Conservation (phyloP, 2,888 invertebrate genomes). For the Strigamia transsilvanica region DNA sequence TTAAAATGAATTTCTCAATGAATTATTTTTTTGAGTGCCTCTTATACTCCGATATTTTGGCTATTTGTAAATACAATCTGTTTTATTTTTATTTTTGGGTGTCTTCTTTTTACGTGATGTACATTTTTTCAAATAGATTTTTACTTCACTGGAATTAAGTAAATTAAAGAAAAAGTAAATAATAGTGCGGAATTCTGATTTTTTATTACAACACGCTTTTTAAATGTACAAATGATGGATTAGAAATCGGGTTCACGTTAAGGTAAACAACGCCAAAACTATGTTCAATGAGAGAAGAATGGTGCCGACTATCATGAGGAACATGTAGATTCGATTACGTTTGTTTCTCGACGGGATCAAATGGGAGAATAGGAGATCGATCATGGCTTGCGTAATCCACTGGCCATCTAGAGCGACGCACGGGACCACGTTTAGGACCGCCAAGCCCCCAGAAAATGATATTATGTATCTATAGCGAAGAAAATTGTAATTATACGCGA, state of each 20-base stretch:
- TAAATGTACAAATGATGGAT: neutral
- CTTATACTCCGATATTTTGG: neutral
- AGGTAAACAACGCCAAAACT: constrained; percentile 67
- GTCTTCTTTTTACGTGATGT: neutral
- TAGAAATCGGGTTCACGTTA: neutral
- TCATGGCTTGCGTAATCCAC: constrained; percentile 74
- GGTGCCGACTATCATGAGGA: constrained; percentile 78
- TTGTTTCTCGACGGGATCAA: constrained; percentile 67
- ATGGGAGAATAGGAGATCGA: constrained; percentile 69
- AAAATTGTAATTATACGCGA: neutral
- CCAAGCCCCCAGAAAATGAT: constrained; percentile 88
- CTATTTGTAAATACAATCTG: neutral
- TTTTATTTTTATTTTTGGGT: neutral
- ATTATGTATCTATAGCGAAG: constrained; percentile 73
- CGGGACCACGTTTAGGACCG: constrained; percentile 88
- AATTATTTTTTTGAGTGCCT: neutral
- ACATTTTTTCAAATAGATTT: neutral
- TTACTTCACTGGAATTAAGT: neutral
- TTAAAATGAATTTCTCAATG: neutral
- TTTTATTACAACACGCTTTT: neutral
- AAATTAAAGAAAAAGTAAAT: neutral
- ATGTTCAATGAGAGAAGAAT: constrained; percentile 73
- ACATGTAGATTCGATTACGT: constrained; percentile 73
- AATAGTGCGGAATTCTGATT: neutral
- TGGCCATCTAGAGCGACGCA: constrained; percentile 94